Evolutionary conservation across 2,797 vertebrate species (phyloP).

Genomic region (Alosa sapidissima): DNA sequence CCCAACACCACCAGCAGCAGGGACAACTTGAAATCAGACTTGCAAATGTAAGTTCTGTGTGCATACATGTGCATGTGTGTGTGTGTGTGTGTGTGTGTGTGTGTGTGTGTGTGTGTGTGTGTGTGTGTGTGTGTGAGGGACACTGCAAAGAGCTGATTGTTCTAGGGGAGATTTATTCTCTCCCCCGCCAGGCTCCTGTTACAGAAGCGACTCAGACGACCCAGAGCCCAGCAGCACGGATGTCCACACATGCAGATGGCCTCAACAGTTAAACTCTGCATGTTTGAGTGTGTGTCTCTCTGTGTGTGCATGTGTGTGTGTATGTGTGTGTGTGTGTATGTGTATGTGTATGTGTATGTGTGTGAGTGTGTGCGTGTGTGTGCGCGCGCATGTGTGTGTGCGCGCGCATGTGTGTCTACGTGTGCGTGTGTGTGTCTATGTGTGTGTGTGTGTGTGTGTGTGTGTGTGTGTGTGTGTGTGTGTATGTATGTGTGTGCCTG

Average conservation of each 20-base stretch:
- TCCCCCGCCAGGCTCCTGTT: slow-evolving; percentile 56
- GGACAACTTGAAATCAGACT: slow-evolving; percentile 69
- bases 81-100: not conserved
- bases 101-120: not conserved
- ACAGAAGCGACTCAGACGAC: slow-evolving; percentile 44
- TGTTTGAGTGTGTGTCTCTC: not conserved
- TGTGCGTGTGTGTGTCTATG: not conserved
- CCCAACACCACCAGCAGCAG: slow-evolving; percentile 57
- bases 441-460: not conserved
- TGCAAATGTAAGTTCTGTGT: slow-evolving; percentile 57
- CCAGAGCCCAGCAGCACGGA: not conserved
- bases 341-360: not conserved
- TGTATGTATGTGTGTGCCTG: not conserved
- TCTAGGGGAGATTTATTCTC: not conserved
- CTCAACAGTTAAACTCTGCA: not conserved
- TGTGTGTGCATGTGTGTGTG: not conserved
- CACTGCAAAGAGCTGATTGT: not conserved
- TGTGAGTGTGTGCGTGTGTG: not conserved
- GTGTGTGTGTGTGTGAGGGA: not conserved
- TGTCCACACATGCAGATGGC: not conserved
- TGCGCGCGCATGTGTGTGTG: not conserved
- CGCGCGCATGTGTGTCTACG: not conserved
- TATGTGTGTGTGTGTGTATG: not conserved
- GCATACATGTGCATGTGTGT: not conserved
- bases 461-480: not conserved